Base-by-base conservation (phyloP, 1,140 invertebrate genomes). In the Helicoverpa armigera region DNA sequence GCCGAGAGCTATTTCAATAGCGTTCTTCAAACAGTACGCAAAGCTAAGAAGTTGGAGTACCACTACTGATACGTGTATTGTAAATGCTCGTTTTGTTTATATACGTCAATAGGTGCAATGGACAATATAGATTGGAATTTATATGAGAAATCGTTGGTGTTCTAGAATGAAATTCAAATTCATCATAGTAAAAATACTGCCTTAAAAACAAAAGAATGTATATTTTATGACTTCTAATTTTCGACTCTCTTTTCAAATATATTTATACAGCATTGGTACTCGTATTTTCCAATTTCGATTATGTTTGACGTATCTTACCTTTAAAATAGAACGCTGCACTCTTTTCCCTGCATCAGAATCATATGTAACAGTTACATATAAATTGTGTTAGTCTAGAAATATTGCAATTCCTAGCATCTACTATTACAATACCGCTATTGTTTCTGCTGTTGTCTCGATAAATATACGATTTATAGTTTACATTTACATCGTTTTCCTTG, bases 1-100 rank as follows among this genome's bases (percentile, higher is more conserved):
- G 61, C 23, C 35, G 31, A 65, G 61, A 65, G 61, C 61, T 65
- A 65, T 65, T 65, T 65, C 61, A 65, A 65, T 65, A 65, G 14
- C 23, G 61, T 65, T 65, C 61, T 65, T 43, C 61, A 65, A 65
- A 65, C 43, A 65, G 31, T 65, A 65, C 10, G 58, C 61, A n/a
- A 31, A 65, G 31, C 61, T 61, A 56, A 56, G 58, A 31, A 16
- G 3, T 35, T 63, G 14, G 31, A 65, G 61, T 43, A 31, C 29
- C 31, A 43, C 61, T 43, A 65, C 31, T 13, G 31, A 43, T 43
- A 61, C 23, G 29, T 43, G 61, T 65, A 65, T 65, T 31, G 61
- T 65, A n/a, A 65, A 65, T 35, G 3, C 12, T 35, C 61, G 31
- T 14, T 31, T 35, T 43, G 13, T 65, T 35, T 7, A 7, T 31